phyloP scores from a whole-genome alignment of 1,140 invertebrate genomes.

The Aricia agestis region DNA sequence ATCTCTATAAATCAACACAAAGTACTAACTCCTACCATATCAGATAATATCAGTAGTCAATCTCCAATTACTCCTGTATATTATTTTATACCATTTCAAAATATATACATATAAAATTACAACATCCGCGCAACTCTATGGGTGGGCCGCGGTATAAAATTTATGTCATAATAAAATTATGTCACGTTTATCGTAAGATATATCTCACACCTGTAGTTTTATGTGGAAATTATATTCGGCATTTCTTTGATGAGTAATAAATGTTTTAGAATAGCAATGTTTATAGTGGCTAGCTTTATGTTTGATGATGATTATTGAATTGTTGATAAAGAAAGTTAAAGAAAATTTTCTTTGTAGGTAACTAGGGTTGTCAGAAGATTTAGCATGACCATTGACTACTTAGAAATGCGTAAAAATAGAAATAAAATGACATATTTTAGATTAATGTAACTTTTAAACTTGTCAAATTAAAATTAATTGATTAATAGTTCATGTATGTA shows the following conservation, averaged over 20 bases:
- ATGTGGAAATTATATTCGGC: constrained; percentile 5
- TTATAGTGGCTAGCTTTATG: neutral
- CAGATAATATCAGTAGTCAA: neutral
- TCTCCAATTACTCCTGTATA: neutral
- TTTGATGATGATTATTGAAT: no score
- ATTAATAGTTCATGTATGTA: no score
- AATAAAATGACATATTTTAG: no score
- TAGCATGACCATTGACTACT: no score
- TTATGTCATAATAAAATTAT: constrained; percentile 12
- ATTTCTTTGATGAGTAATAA: neutral
- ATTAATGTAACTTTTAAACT: no score
- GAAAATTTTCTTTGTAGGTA: no score
- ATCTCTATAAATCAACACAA: no score
- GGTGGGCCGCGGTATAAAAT: constrained; percentile 11
- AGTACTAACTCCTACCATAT: neutral
- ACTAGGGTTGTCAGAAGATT: no score
- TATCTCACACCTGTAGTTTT: constrained; percentile 2
- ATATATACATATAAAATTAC: neutral
- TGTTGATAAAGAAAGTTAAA: no score
- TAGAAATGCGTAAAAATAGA: no score
- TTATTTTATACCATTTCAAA: neutral
- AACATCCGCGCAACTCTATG: neutral
- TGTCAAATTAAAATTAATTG: no score
- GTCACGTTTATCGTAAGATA: neutral
- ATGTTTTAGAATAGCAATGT: neutral